Base-by-base conservation (phyloP, 2,113 vertebrate species). In the Calyptomena viridis region DNA sequence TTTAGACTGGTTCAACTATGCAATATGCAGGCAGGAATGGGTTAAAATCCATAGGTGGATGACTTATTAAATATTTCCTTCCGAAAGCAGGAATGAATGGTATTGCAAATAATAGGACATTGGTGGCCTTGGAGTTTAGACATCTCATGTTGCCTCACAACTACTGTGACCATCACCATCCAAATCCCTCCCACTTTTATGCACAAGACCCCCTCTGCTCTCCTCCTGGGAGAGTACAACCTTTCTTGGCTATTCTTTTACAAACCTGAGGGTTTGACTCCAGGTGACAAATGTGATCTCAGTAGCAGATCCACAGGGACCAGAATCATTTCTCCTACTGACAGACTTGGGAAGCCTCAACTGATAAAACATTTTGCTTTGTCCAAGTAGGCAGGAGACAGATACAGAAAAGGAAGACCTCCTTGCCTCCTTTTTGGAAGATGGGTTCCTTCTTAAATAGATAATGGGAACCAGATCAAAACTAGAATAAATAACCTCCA, bases 41-140 rank as follows among this genome's bases (percentile, higher is more conserved):
- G 73, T 87, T 94, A 84, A 95, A 91, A 92, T 87, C 56, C 47
- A 19, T 5, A 39, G 46, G n/a, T 77, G 33, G 30, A 47, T 66
- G 42, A 79, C 80, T 85, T 89, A 68, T 14, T 63, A 78, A 95
- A 37, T 78, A 84, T 73, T 95, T 93, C 58, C 42, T 47, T 77
- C 42, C 66, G 47, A 90, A 92, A 84, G 24, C 60, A 91, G 62
- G 42, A 92, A 80, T 90, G 47, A 86, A 88, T 56, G 28, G 60
- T 72, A 89, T 62, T 95, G 73, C 72, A 96, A 93, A 86, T 68
- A 93, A 86, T 20, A 82, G 83, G 44, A 84, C 37, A 15, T 3
- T 64, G 52, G 20, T 31, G 69, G 53, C 83, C 85, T 94, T 89
- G 86, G 92, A 93, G 46, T 93, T 94, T 87, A 95, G 64, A 97